Evolutionary conservation across 1,140 invertebrate species (phyloP).

Genomic region (Bombus soroeensis): DNA sequence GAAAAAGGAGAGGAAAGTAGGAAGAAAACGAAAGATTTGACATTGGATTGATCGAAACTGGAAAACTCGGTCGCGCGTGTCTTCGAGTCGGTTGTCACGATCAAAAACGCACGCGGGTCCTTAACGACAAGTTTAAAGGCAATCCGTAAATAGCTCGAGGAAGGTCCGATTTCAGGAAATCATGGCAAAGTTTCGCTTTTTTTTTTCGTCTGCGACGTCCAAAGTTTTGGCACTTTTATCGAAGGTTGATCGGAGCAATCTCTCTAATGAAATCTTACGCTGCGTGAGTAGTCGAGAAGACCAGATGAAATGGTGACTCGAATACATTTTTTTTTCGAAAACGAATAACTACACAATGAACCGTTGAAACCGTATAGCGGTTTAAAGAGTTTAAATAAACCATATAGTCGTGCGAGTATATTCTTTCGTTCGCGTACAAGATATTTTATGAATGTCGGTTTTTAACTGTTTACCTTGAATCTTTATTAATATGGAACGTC

Average conservation of each 20-base stretch:
- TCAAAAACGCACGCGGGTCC: slow-evolving; percentile 6
- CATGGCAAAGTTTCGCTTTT: slow-evolving; percentile 24
- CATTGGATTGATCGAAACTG: not conserved
- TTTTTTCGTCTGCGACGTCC: not conserved
- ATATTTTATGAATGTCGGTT: not conserved
- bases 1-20: too few species aligned
- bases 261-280: not conserved
- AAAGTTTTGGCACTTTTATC: slow-evolving; percentile 11
- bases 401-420: too few species aligned
- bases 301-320: fast-evolving
- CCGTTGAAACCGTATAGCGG: too few species aligned
- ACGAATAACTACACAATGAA: not conserved
- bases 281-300: not conserved
- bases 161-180: slow-evolving; percentile 6
- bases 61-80: slow-evolving; percentile 12
- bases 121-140: slow-evolving; percentile 18
- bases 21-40: too few species aligned
- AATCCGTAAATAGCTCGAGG: slow-evolving; percentile 31
- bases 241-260: not conserved
- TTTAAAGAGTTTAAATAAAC: too few species aligned
- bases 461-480: not conserved
- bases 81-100: slow-evolving; percentile 9
- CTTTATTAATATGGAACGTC: not conserved
- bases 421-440: not conserved
- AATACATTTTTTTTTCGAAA: not conserved